These are phyloP conservation scores for Lasioglossum oenotherae DNA, from an alignment of 2,888 invertebrate species.

Conservation along the genomic window DNA sequence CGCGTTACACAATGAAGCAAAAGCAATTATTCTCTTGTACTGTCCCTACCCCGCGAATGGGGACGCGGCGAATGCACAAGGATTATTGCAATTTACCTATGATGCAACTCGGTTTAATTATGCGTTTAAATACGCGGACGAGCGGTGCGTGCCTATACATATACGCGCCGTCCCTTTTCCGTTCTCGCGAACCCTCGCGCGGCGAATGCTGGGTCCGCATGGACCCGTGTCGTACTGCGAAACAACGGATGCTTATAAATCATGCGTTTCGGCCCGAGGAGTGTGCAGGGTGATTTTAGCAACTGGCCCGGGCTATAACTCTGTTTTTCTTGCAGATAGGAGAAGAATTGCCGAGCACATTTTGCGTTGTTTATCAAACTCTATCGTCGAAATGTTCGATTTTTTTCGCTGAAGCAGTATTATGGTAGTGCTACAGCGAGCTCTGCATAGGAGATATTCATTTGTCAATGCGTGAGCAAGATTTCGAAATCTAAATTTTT, in stretches of 20 bases:
- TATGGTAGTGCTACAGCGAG: background rate
- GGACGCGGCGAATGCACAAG: conserved; percentile 50
- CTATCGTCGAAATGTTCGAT: background rate
- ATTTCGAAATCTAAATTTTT: no score
- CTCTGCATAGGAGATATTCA: no score
- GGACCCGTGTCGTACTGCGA: background rate
- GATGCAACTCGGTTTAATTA: conserved; percentile 65
- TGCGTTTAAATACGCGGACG: conserved; percentile 35
- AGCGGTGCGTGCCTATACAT: conserved; percentile 14
- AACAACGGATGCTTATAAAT: background rate
- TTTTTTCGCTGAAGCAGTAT: background rate
- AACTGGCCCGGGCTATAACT: background rate
- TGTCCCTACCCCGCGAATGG: conserved; percentile 41
- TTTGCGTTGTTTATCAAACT: background rate
- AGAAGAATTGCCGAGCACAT: background rate
- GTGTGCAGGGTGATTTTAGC: background rate
- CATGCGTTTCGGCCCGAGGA: background rate
- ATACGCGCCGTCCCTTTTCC: background rate
- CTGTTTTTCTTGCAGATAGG: background rate
- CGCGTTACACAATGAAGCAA: conserved; percentile 62
- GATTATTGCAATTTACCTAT: conserved; percentile 54
- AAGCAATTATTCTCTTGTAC: conserved; percentile 62
- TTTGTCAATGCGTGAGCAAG: no score
- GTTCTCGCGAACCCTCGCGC: background rate
- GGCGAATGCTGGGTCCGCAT: background rate